These are phyloP conservation scores for Phenganax subtilis DNA, from an alignment of 92 coral and sea anemone genomes.

Conservation along the genomic window DNA sequence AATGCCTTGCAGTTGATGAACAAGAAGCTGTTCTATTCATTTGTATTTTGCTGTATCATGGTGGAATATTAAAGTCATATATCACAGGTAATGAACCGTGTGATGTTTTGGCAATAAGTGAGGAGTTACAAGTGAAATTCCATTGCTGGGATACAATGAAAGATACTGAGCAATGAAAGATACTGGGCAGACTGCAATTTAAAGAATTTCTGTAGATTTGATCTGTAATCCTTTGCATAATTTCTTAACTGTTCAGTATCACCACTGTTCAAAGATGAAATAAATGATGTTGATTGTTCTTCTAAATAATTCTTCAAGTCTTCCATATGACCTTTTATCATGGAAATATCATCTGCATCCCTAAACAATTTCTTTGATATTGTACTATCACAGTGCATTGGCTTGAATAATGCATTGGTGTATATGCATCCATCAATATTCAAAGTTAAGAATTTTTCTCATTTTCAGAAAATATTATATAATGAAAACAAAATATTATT, in stretches of 20 bases:
- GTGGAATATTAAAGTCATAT: background rate
- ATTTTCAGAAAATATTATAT: background rate
- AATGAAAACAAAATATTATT: background rate
- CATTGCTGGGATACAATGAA: background rate
- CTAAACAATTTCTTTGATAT: background rate
- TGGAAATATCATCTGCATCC: background rate
- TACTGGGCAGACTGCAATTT: background rate
- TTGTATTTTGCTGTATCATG: slow-evolving; percentile 13
- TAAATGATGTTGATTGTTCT: background rate
- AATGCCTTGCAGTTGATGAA: background rate
- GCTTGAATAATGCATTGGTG: background rate
- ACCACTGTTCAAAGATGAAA: slow-evolving; percentile 10
- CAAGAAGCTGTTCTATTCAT: slow-evolving; percentile 13
- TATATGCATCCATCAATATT: background rate
- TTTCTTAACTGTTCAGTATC: background rate
- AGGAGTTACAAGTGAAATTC: background rate
- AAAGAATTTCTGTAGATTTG: slow-evolving; percentile 1
- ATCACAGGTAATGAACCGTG: background rate
- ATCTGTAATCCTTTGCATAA: slow-evolving; percentile 10
- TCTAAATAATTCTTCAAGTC: slow-evolving; percentile 1
- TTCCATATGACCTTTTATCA: slow-evolving; percentile 11
- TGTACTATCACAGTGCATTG: background rate
- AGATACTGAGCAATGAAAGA: no score
- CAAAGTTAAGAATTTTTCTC: background rate
- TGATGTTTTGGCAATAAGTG: background rate